Conservation (phyloP, 2,797 vertebrate species). For the Tokudaia tokunoshimensis region DNA sequence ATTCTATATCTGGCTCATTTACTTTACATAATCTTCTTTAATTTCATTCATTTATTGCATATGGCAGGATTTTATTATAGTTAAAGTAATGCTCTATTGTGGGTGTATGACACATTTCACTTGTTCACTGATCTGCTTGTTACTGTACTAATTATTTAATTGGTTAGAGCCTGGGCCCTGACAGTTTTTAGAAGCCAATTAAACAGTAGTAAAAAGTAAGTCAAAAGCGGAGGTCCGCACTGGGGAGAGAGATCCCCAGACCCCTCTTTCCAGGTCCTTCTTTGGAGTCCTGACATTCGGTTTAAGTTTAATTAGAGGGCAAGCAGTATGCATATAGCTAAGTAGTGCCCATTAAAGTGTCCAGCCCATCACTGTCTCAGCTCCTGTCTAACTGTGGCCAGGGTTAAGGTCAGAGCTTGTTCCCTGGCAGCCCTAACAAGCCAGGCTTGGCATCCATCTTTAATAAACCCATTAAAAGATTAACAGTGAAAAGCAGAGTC, state of each 20-base stretch:
- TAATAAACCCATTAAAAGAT: not conserved
- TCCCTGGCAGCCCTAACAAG: not conserved
- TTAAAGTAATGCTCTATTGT: not conserved
- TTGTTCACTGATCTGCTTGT: not conserved
- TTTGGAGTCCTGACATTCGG: not conserved
- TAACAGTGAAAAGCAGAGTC: not conserved
- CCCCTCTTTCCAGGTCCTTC: not conserved
- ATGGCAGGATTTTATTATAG: not conserved
- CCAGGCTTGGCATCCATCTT: not conserved
- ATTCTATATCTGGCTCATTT: not conserved
- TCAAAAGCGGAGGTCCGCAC: no score
- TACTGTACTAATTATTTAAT: not conserved
- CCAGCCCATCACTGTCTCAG: not conserved
- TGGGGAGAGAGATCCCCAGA: not conserved
- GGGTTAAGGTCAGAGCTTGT: not conserved
- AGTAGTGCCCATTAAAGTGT: not conserved
- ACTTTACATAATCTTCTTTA: not conserved
- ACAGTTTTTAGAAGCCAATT: not conserved
- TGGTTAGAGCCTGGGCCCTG: not conserved
- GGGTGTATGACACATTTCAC: not conserved
- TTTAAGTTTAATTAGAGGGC: not conserved
- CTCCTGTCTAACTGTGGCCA: not conserved
- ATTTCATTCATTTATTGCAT: not conserved
- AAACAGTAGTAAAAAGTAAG: not conserved
- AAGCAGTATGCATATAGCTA: not conserved